Conservation (phyloP, 2,113 vertebrate genomes). For the Paraplagusia blochii region DNA sequence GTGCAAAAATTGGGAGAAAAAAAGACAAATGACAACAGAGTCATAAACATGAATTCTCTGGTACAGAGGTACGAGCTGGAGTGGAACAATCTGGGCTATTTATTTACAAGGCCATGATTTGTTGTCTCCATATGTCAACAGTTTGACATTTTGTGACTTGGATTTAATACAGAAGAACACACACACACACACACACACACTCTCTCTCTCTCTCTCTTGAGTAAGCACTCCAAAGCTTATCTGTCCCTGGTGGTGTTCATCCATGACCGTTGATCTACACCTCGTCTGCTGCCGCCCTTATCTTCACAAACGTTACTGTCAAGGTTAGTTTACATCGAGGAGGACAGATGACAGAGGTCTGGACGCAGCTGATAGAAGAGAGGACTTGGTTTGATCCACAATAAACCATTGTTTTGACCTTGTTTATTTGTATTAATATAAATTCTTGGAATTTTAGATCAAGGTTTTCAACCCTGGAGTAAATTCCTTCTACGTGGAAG, state of each 20-base stretch:
- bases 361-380: slow-evolving; percentile 6
- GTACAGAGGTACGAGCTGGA: slow-evolving; percentile 1
- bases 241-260: slow-evolving; percentile 3
- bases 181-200: neutral
- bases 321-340: slow-evolving; percentile 25
- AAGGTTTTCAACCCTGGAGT: no score
- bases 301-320: slow-evolving; percentile 29
- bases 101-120: slow-evolving; percentile 9
- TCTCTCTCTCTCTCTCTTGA: neutral
- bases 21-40: neutral
- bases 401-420: slow-evolving; percentile 7
- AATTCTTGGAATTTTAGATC: no score
- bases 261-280: neutral
- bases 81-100: slow-evolving; percentile 11
- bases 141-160: neutral
- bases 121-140: neutral
- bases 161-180: slow-evolving; percentile 5
- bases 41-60: neutral
- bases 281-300: slow-evolving; percentile 25
- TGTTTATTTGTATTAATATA: neutral
- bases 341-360: slow-evolving; percentile 7
- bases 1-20: neutral
- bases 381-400: neutral
- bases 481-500: no score
- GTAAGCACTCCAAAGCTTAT: slow-evolving; percentile 1